Evolutionary conservation across 1,140 invertebrate species (phyloP), one percentile per base, ranked within the genome.

Genomic region (Eupristina koningsbergeri): DNA sequence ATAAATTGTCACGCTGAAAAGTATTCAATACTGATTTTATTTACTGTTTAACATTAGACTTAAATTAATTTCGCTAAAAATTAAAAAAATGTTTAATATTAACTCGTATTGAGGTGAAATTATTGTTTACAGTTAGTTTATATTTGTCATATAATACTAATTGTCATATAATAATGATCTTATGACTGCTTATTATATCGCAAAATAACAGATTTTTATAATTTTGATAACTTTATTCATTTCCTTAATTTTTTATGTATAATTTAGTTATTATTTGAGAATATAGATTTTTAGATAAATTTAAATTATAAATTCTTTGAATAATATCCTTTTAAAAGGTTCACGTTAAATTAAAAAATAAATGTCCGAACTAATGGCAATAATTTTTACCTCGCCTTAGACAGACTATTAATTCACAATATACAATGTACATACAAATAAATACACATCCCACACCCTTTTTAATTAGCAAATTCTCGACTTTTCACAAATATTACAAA

Each of bases 1-100:
- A 15, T 45, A 76, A 31, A 58, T 26, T 53, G 31, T 53, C 22
- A 50, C 29, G 19, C 76, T 13, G 19, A 39, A 82, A 80, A 82
- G n/a, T 73, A 61, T 22, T 67, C 73, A 82, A 82, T 82, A 82
- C 73, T 76, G 81, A 76, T 82, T 63, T 67, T 36, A 47, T 75
- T 73, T 80, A 47, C 45, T 41, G 26, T 47, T 7, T n/a, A 47
- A 45, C 39, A 45, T 41, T 73, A 45, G 36, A 47, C 69, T 45
- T 45, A 15, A 45, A 1, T 50, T 75, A 3, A 2, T 69, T 71
- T 71, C 19, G 26, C 36, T 7, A 26, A 19, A 2, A 19, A 13
- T 75, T 75, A 34, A 1, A 53, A 34, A 50, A 50, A 53, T 47
- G 31, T 67, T 19, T 34, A 29, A 34, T 75, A 45, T 73, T 8